Conservation (phyloP, 2,113 vertebrate species). For the Steatornis caripensis region DNA sequence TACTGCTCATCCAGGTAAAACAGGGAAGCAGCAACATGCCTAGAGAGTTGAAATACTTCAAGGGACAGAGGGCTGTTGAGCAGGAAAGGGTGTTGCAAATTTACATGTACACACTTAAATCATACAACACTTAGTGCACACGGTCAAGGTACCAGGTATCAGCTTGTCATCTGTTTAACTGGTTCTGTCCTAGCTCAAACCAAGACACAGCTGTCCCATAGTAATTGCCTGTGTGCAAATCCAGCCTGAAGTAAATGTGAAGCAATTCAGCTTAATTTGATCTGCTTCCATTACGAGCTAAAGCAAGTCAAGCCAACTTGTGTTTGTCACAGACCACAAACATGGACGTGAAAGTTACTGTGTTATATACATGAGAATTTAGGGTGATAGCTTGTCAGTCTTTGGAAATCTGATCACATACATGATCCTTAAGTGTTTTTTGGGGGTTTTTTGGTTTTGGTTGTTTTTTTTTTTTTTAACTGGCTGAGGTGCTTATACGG, state of each 20-base stretch:
- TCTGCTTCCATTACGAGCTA: background rate
- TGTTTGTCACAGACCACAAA: background rate
- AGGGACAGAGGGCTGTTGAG: background rate
- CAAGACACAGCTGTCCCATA: background rate
- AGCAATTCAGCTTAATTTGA: background rate
- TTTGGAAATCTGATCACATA: background rate
- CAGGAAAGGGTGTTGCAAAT: background rate
- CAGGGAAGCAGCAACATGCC: background rate
- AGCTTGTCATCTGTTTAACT: too few species aligned
- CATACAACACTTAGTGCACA: background rate
- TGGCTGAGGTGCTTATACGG: background rate
- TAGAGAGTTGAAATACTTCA: background rate
- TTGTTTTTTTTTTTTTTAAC: background rate
- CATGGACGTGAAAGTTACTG: background rate
- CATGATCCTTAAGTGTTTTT: background rate
- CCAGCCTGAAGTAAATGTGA: background rate
- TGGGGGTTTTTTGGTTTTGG: too few species aligned
- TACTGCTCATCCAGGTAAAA: background rate
- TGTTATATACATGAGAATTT: background rate
- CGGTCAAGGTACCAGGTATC: background rate
- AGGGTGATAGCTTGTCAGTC: background rate
- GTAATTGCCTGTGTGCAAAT: background rate
- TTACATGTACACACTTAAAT: background rate
- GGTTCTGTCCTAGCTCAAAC: too few species aligned
- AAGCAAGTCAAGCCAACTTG: background rate